Evolutionary conservation across 1,140 invertebrate species (phyloP).

Genomic region (Drosophila nigromelanica): DNA sequence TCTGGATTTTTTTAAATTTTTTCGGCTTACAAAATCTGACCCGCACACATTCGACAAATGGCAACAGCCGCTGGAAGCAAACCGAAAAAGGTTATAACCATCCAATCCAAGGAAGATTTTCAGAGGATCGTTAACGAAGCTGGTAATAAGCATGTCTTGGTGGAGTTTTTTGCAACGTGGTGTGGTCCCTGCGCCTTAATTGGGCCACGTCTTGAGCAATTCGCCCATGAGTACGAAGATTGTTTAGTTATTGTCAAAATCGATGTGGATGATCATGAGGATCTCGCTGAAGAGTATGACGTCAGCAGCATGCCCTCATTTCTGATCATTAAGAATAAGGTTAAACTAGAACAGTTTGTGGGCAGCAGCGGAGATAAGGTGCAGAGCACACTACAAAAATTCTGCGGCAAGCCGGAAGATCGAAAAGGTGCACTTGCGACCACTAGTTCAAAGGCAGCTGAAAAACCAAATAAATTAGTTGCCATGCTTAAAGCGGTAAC

Average conservation of each 20-base stretch:
- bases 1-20: no score
- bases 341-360: slow-evolving; percentile 89
- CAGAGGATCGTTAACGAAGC: slow-evolving; percentile 89
- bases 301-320: slow-evolving; percentile 97
- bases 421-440: background rate
- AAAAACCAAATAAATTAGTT: slow-evolving; percentile 10
- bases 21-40: no score
- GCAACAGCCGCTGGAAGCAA: slow-evolving; percentile 28
- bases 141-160: slow-evolving; percentile 92
- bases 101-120: slow-evolving; percentile 87
- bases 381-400: slow-evolving; percentile 86
- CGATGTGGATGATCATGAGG: slow-evolving; percentile 95
- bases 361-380: slow-evolving; percentile 89
- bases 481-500: slow-evolving; percentile 14
- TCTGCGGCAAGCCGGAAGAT: slow-evolving; percentile 49
- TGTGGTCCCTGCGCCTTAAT: slow-evolving; percentile 97
- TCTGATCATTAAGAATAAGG: slow-evolving; percentile 92
- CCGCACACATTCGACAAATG: no score
- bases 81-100: slow-evolving; percentile 51
- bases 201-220: slow-evolving; percentile 90
- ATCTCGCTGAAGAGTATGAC: slow-evolving; percentile 90
- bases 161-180: slow-evolving; percentile 89
- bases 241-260: slow-evolving; percentile 87
- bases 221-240: slow-evolving; percentile 85
- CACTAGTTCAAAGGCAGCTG: background rate